phyloP scores from a whole-genome alignment of 2,888 invertebrate genomes.

The Venustoraphidia nigricollis region DNA sequence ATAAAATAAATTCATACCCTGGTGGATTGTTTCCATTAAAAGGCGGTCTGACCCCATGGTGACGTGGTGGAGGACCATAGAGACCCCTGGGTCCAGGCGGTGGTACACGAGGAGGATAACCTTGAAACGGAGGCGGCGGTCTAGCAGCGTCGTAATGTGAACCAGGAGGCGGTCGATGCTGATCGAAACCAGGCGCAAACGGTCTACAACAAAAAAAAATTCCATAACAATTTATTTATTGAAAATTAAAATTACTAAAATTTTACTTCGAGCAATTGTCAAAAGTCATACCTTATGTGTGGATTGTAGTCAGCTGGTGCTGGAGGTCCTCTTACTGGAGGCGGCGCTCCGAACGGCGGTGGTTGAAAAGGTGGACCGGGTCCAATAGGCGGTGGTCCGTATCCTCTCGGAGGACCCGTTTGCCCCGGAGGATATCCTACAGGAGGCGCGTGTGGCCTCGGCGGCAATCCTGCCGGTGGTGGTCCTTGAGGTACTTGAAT shows the following conservation, averaged over 20 bases:
- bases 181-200: constrained; percentile 16
- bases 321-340: constrained; percentile 3
- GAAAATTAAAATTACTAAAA: not conserved
- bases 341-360: constrained; percentile 21
- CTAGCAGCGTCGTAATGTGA: constrained; percentile 25
- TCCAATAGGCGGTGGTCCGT: not conserved
- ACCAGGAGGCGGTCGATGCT: constrained; percentile 21
- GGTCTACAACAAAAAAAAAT: not conserved
- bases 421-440: constrained; percentile 18
- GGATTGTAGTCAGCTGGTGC: constrained; percentile 1
- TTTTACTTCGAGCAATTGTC: not conserved
- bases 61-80: constrained; percentile 3
- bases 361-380: constrained; percentile 19
- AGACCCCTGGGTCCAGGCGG: constrained; percentile 7
- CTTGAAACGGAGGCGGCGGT: constrained; percentile 21
- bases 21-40: constrained; percentile 33
- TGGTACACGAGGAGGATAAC: constrained; percentile 15
- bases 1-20: constrained; percentile 24
- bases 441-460: constrained; percentile 13
- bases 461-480: not conserved
- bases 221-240: not conserved
- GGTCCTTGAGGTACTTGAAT: not conserved
- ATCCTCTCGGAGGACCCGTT: constrained; percentile 24
- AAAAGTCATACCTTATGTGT: not conserved
- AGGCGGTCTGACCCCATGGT: constrained; percentile 30